Conservation (phyloP, 2,797 vertebrate genomes). For the Bucorvus abyssinicus region DNA sequence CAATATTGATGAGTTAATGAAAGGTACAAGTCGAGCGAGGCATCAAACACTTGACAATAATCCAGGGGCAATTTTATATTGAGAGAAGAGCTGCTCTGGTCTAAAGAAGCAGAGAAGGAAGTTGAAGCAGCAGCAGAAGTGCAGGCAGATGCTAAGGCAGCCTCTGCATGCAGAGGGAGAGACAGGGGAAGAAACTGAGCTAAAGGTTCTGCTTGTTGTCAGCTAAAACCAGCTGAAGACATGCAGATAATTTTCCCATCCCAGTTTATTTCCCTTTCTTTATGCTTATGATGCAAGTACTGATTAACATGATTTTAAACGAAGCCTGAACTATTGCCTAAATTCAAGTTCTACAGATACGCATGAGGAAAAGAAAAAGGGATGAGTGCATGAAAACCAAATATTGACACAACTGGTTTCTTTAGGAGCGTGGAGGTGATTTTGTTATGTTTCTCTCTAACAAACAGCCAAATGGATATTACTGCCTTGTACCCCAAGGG, state of each 20-base stretch:
- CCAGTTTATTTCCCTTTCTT: constrained; percentile 21
- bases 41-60: not conserved
- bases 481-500: not conserved
- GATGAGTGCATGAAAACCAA: not conserved
- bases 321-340: not conserved
- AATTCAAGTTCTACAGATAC: not conserved
- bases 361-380: not conserved
- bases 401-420: not conserved
- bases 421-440: not conserved
- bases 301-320: not conserved
- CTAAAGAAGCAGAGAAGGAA: constrained; percentile 9
- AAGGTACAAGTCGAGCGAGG: not conserved
- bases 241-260: not conserved
- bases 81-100: not conserved
- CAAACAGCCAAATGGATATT: not conserved
- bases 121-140: not conserved
- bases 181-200: not conserved
- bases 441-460: not conserved
- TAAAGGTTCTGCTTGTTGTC: constrained; percentile 39
- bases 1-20: not conserved
- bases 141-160: not conserved
- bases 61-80: not conserved
- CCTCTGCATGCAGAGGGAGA: not conserved
- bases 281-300: not conserved
- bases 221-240: not conserved